Evolutionary conservation across 2,888 invertebrate species (phyloP).

Genomic region (Spicauda simplicius): DNA sequence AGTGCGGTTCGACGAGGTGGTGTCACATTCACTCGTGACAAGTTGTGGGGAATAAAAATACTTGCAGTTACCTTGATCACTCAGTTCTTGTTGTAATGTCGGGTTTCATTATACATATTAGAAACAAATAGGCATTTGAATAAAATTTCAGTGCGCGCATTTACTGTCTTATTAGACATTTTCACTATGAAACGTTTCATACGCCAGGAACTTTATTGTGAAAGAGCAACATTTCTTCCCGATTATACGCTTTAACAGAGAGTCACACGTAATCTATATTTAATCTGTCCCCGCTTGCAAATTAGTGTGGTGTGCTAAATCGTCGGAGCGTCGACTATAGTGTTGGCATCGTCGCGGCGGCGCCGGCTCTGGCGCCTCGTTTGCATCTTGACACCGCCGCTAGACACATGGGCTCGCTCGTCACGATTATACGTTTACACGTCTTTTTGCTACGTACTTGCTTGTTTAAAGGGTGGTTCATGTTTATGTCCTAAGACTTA

Average conservation of each 20-base stretch:
- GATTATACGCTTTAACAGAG: background rate
- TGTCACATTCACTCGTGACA: too few relatives aligned
- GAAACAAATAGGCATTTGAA: too few relatives aligned
- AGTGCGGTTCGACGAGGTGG: too few relatives aligned
- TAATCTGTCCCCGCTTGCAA: slow-evolving; percentile 31
- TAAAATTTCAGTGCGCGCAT: too few relatives aligned
- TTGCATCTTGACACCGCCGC: slow-evolving; percentile 64
- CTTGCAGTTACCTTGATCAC: too few relatives aligned
- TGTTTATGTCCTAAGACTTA: background rate
- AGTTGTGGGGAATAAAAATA: too few relatives aligned
- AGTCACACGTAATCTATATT: slow-evolving; percentile 18
- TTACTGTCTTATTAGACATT: too few relatives aligned
- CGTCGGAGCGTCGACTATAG: slow-evolving; percentile 22
- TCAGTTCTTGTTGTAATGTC: too few relatives aligned
- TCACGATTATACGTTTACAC: slow-evolving; percentile 16
- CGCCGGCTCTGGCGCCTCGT: slow-evolving; percentile 67
- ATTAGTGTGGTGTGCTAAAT: slow-evolving; percentile 34
- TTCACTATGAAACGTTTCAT: too few relatives aligned
- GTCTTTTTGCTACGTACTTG: background rate
- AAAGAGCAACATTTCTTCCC: background rate
- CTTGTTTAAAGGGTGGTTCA: background rate
- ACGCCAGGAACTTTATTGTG: background rate
- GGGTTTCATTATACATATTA: too few relatives aligned
- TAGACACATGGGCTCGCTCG: slow-evolving; percentile 49
- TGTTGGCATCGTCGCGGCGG: slow-evolving; percentile 52